A percentile compares a stretch with the other conserved stretches of the same genome.
Conservation (phyloP, 2,113 vertebrate species). For the Archocentrus centrarchus region DNA sequence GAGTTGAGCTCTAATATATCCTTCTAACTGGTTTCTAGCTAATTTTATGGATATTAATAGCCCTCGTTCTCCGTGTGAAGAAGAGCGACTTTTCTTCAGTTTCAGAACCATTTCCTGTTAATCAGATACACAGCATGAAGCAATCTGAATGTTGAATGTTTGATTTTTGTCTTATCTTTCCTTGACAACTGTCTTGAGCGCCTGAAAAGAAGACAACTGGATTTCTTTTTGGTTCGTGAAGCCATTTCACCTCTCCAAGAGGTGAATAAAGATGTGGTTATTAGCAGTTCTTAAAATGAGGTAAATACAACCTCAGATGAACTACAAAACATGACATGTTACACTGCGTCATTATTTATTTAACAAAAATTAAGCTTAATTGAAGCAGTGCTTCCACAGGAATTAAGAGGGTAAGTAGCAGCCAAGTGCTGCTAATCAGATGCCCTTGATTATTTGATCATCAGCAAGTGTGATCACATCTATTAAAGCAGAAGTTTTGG, state of each 20-base stretch:
- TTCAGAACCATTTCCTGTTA: background rate
- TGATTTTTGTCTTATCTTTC: background rate
- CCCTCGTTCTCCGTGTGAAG: background rate
- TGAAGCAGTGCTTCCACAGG: background rate
- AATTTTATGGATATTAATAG: slow-evolving; percentile 10
- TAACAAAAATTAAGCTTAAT: too few relatives aligned
- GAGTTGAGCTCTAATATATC: background rate
- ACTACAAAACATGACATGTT: background rate
- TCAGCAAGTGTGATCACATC: background rate
- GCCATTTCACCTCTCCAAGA: background rate
- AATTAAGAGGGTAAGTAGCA: background rate
- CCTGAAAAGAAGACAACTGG: background rate
- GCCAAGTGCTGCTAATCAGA: background rate
- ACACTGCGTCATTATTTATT: background rate
- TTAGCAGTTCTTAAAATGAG: too few relatives aligned
- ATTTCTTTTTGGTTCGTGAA: background rate
- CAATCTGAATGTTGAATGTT: background rate
- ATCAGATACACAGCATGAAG: background rate
- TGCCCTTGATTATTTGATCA: background rate
- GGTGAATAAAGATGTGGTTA: background rate
- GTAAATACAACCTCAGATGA: too few relatives aligned
- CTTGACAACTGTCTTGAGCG: background rate
- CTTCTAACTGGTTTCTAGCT: background rate
- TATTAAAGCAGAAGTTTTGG: background rate
- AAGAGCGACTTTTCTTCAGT: background rate